Conservation (phyloP, 2,113 vertebrate species). For the Puffinus mauretanicus region DNA sequence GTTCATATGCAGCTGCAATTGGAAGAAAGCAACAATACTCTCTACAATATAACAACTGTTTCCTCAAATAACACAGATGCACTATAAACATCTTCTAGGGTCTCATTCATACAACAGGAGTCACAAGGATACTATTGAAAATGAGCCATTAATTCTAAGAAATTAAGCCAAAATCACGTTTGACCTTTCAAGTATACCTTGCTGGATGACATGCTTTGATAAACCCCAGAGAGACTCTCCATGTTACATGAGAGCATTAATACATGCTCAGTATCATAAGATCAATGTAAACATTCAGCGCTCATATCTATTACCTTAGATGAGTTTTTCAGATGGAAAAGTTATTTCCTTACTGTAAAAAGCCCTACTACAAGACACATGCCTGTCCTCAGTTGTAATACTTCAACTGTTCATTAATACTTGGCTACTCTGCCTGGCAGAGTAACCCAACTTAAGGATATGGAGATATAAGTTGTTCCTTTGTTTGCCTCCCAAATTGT, state of each 20-base stretch:
- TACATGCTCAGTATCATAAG: rapidly evolving
- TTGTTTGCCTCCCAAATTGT: neutral
- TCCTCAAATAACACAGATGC: neutral
- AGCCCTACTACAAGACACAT: neutral
- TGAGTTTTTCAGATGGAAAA: neutral
- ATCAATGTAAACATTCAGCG: neutral
- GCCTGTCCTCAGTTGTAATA: neutral
- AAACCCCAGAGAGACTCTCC: neutral
- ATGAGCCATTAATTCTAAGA: neutral
- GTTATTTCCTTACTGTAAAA: neutral
- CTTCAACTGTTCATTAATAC: neutral
- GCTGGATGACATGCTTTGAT: neutral
- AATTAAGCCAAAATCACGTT: neutral
- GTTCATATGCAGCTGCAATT: neutral
- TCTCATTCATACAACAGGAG: neutral
- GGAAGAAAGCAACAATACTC: neutral
- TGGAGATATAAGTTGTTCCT: neutral
- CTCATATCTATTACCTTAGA: neutral
- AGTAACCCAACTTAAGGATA: neutral
- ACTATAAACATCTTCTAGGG: neutral
- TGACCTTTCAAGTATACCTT: neutral
- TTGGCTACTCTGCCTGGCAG: neutral
- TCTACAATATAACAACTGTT: neutral
- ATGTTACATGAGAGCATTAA: neutral
- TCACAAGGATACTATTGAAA: neutral